A percentile compares a stretch with the other conserved stretches of the same genome.
These are phyloP conservation scores for Drosophila nannoptera DNA, from an alignment of 1,140 invertebrate genomes.

Conservation along the genomic window DNA sequence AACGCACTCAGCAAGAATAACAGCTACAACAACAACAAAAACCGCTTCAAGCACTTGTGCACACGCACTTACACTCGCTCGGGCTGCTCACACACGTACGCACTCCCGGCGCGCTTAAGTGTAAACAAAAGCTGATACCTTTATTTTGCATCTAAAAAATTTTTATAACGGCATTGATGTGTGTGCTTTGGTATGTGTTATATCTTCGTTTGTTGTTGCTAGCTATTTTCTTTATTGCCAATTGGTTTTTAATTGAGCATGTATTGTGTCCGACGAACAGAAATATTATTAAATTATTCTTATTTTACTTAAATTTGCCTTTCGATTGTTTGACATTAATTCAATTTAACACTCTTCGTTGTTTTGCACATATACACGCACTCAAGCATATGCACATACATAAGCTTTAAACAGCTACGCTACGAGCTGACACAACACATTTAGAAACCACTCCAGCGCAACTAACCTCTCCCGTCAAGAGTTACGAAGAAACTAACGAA, in stretches of 20 bases:
- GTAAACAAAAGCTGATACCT: slow-evolving; percentile 47
- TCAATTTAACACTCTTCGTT: slow-evolving; percentile 54
- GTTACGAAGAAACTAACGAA: slow-evolving; percentile 23
- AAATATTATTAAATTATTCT: slow-evolving; percentile 21
- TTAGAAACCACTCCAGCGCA: not conserved
- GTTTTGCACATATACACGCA: slow-evolving; percentile 27
- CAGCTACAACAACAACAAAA: slow-evolving; percentile 17
- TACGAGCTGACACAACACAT: slow-evolving; percentile 37
- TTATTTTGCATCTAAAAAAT: slow-evolving; percentile 42
- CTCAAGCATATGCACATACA: slow-evolving; percentile 19
- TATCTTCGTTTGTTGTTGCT: slow-evolving; percentile 8
- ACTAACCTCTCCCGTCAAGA: slow-evolving; percentile 3
- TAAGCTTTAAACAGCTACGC: slow-evolving; percentile 23
- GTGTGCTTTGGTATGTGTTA: slow-evolving; percentile 13
- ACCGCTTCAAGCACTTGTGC: slow-evolving; percentile 26
- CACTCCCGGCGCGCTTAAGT: slow-evolving; percentile 36
- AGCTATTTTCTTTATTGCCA: slow-evolving; percentile 20
- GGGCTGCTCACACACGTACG: not conserved
- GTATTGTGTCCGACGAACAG: not conserved
- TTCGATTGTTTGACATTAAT: slow-evolving; percentile 46
- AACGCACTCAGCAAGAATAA: slow-evolving; percentile 12
- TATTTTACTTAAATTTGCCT: slow-evolving; percentile 25
- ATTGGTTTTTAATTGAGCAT: slow-evolving; percentile 6
- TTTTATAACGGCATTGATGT: slow-evolving; percentile 45
- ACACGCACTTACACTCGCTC: not conserved